A percentile compares a stretch with the other conserved stretches of the same genome.
These are phyloP conservation scores for Oenanthe oenanthe DNA, from an alignment of 2,113 vertebrate genomes.

Conservation along the genomic window DNA sequence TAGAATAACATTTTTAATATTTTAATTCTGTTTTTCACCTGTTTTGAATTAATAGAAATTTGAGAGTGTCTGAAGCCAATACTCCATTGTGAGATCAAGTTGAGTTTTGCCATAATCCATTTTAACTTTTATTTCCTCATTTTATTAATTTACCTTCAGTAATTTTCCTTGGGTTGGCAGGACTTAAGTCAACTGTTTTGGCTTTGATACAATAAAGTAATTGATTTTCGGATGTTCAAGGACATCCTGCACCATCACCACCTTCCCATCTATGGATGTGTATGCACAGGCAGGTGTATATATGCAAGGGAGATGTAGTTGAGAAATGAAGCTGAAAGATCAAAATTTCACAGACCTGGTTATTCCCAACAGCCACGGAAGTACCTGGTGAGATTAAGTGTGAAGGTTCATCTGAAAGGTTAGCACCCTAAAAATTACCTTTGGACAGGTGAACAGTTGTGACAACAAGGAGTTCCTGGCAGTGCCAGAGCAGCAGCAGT, in stretches of 20 bases:
- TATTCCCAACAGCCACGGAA: not conserved
- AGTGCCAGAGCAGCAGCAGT: not conserved
- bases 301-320: not conserved
- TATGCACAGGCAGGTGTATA: not conserved
- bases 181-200: not conserved
- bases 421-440: slow-evolving; percentile 14
- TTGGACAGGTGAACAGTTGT: not conserved
- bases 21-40: not conserved
- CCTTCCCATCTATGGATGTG: not conserved
- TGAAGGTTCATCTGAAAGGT: slow-evolving; percentile 14
- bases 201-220: not conserved
- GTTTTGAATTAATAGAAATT: not conserved
- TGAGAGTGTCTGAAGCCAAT: not conserved
- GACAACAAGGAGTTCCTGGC: not conserved
- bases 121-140: not conserved
- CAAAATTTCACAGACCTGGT: not conserved
- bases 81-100: not conserved
- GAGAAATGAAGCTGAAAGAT: not conserved
- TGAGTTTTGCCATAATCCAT: not conserved
- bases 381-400: not conserved
- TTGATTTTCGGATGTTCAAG: not conserved
- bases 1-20: not conserved
- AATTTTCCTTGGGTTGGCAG: not conserved
- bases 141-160: not conserved
- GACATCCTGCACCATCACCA: not conserved